Base-by-base conservation (phyloP, 2,888 invertebrate genomes). In the Oconnorella tubifera region DNA sequence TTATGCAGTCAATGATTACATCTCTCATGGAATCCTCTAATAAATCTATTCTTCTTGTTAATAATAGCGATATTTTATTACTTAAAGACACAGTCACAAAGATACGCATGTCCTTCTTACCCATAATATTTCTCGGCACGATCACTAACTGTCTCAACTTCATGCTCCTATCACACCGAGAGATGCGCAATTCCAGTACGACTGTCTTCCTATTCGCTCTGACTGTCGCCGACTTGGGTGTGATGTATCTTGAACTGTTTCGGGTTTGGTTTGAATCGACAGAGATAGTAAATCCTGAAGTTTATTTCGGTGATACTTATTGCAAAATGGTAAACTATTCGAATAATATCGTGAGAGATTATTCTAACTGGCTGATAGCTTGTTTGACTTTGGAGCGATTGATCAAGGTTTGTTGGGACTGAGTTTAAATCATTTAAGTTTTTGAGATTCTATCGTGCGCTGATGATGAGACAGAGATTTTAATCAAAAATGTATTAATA, bases 251-350 rank as follows among this genome's bases (percentile, higher is more conserved):
- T 19, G 69, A 69, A 40, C 53, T 69, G 23, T 69, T 69, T 51
- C 53, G 69, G 3, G 64, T 69, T 19, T 69, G 69, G 69, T 69
- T 69, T 40, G 69, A 69, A 50, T 66, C 65, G 69, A 59, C 51
- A 48, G 50, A 67, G 57, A 19, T 69, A 53, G 40, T 69, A 3
- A 25, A 51, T 23, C 65, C 67, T 3, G 55, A 50, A 27, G 14
- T 56, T 33, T 69, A 64, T 59, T 69, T 69, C 60, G 59, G 63
- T 2, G 64, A 61, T 56, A n/a, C 60, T 33, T 69, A 69, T 53
- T 69, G 69, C 51, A 68, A 66, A 40, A 29, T 66, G n/a, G 64
- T 33, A 33, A 69, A 69, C 60, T 69, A 69, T 59, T 50, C 59
- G 23, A 68, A 69, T 33, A 68, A 64, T 2, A 62, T 69, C 23